phyloP scores from a whole-genome alignment of 2,888 invertebrate species.

The Theodoxus fluviatilis region DNA sequence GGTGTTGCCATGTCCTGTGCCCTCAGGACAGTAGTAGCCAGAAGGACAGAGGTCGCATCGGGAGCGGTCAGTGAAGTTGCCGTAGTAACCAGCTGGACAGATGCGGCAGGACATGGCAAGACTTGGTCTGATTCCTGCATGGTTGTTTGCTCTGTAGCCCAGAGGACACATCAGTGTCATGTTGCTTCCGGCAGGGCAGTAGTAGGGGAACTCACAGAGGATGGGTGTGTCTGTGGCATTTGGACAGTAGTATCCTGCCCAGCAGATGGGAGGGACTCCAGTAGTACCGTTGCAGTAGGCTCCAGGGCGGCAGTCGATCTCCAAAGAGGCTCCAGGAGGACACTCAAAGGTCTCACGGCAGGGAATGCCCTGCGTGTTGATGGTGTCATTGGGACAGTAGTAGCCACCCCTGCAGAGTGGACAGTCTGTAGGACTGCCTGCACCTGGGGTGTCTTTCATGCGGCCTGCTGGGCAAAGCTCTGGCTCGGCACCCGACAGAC shows the following conservation, averaged over 20 bases:
- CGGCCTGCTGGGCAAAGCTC: constrained; percentile 58
- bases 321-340: constrained; percentile 51
- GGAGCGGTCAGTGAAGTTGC: constrained; percentile 51
- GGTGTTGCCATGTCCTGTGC: constrained; percentile 48
- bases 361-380: constrained; percentile 54
- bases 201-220: constrained; percentile 52
- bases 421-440: constrained; percentile 47
- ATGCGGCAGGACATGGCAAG: constrained; percentile 46
- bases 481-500: constrained; percentile 54
- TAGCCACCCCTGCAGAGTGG: constrained; percentile 51
- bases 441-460: constrained; percentile 54
- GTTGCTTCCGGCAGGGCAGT: constrained; percentile 59
- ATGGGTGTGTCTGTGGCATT: constrained; percentile 52
- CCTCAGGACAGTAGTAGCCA: constrained; percentile 61
- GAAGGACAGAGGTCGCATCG: constrained; percentile 55
- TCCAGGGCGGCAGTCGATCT: constrained; percentile 52
- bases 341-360: constrained; percentile 57
- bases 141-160: constrained; percentile 48
- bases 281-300: constrained; percentile 55
- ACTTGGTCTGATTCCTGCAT: constrained; percentile 48
- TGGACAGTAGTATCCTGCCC: constrained; percentile 59
- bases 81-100: constrained; percentile 59
- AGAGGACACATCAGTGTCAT: constrained; percentile 53
- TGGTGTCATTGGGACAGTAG: constrained; percentile 57
- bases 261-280: constrained; percentile 55